Percentiles rank a stretch among this genome's conserved stretches.
These are phyloP conservation scores for Camelus dromedarius DNA, from an alignment of 2,113 vertebrate species.

Conservation along the genomic window DNA sequence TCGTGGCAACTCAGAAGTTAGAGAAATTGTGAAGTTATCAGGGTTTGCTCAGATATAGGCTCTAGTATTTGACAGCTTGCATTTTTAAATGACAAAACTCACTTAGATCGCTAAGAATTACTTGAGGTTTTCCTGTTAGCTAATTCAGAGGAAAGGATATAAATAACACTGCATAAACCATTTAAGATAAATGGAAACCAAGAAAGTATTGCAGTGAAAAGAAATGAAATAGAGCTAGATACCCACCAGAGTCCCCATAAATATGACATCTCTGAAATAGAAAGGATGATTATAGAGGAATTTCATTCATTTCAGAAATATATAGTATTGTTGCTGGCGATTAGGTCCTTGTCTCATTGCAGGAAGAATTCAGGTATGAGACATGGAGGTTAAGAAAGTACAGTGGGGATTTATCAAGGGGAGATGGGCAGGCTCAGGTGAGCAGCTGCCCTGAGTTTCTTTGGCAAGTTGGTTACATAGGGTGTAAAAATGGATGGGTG, in stretches of 20 bases:
- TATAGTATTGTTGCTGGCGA: too few relatives aligned
- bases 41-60: background rate
- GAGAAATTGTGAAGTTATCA: background rate
- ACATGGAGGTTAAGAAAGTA: too few relatives aligned
- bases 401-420: too few relatives aligned
- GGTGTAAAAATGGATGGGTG: too few relatives aligned
- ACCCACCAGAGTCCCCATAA: background rate
- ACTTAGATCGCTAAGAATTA: slow-evolving; percentile 11
- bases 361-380: too few relatives aligned
- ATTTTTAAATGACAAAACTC: background rate
- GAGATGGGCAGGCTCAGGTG: too few relatives aligned
- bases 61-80: background rate
- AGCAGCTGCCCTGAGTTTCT: too few relatives aligned
- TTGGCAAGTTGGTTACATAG: too few relatives aligned
- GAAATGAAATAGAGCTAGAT: slow-evolving; percentile 33
- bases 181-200: slow-evolving; percentile 73
- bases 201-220: slow-evolving; percentile 76
- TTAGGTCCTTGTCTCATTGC: too few relatives aligned
- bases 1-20: background rate
- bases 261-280: slow-evolving; percentile 35
- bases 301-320: slow-evolving; percentile 28
- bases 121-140: slow-evolving; percentile 76
- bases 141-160: slow-evolving; percentile 78
- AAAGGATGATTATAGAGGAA: background rate
- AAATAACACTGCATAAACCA: slow-evolving; percentile 67